These are phyloP conservation scores for Morpho achilles DNA, from an alignment of 2,888 invertebrate genomes.

Conservation along the genomic window DNA sequence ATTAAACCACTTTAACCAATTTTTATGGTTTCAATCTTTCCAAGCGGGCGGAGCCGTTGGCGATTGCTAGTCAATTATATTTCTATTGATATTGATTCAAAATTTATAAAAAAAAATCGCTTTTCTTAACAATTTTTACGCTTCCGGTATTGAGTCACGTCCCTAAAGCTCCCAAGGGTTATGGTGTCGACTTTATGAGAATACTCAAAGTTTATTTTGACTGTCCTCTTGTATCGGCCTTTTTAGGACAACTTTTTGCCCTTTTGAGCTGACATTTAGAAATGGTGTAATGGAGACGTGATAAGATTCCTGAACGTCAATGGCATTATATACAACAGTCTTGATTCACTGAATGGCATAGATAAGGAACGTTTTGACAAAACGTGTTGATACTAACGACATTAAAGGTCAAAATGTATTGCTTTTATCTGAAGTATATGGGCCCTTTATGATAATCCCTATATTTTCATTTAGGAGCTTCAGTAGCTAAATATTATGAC, in stretches of 20 bases:
- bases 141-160: conserved; percentile 23
- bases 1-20: no score
- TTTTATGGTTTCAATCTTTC: no score
- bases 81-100: conserved; percentile 11
- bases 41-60: no score
- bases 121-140: conserved; percentile 1
- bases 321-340: conserved; percentile 16
- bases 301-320: conserved; percentile 24
- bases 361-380: not conserved
- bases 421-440: no score
- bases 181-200: conserved; percentile 9
- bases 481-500: no score
- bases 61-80: conserved; percentile 1
- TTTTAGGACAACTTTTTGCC: conserved; percentile 16
- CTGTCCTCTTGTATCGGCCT: conserved; percentile 9
- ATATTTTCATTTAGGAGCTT: no score
- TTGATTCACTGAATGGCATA: conserved; percentile 5
- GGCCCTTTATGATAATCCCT: no score
- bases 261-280: conserved; percentile 26
- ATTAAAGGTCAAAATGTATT: no score
- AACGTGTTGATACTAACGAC: not conserved
- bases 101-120: conserved; percentile 17
- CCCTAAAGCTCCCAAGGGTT: conserved; percentile 7
- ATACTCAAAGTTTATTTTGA: conserved; percentile 3
- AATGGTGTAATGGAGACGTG: conserved; percentile 25